Evolutionary conservation across 2,113 vertebrate genomes (phyloP), one percentile per base, ranked within the genome.

Genomic region (Mungos mungo): DNA sequence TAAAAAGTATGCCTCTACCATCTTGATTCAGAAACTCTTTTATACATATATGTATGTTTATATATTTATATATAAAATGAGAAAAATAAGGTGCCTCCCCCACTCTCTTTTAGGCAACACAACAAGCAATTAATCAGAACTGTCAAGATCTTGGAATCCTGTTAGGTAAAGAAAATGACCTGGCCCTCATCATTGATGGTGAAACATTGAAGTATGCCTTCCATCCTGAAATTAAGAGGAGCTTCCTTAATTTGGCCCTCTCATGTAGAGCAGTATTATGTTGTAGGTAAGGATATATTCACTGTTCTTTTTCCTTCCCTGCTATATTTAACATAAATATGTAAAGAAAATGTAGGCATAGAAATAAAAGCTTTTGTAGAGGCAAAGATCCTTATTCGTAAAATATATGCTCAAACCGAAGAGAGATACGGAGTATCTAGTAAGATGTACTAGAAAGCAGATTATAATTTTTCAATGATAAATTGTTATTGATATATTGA

Each of bases 211-310:
- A 89, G 41, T 15, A 89, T 92, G 92, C 76, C 54, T 23, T 96
- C n/a, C 23, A 21, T 14, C 5, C 19, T n/a, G 69, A 80, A 47
- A 33, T 71, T 74, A 72, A 31, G 65, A 85, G 19, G 29, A 15
- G 33, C 25, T 96, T 97, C 41, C 54, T 97, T 31, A 74, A 11
- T 25, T 80, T 97, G 84, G 96, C 92, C 12, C 41, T 96, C 11
- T 97, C 96, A 0, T 97, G 96, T 80, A 94, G 38, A 85, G 7
- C 84, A 92, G 96, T 97, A 66, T 35, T 97, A 52, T 97, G 96
- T 41, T 95, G 96, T 76, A 89, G 96, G 96, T 96, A 97, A 96
- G 96, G 92, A 21, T 29, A 80, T 57, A 85, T 15, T 60, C 25
- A 27, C 29, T 81, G 2, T 57, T 79, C 23, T 19, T 69, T 15